Evolutionary conservation across 2,888 invertebrate genomes (phyloP), one percentile per base, ranked within the genome.

Genomic region (Nomada goodeniana): DNA sequence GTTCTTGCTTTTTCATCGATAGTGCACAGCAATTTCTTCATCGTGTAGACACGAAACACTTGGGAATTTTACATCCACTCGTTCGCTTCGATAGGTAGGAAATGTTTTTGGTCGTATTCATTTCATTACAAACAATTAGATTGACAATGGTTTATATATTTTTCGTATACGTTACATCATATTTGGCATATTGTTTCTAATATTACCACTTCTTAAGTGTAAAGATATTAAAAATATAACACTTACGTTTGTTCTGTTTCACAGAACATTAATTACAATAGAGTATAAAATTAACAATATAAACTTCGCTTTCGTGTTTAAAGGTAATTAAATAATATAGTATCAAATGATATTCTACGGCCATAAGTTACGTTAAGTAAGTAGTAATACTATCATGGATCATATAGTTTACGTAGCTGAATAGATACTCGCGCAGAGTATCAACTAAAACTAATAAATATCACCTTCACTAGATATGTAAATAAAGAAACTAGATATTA

Each of bases 231-330:
- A 13, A 47, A 3, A 47, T 47, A 47, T 2, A 20, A 26, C 20
- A 10, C 52, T 10, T 18, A 9, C 26, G 10, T 52, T 53, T 53
- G 7, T 36, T 1, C 69, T 18, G 2, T 20, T 52, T 50, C 3
- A 10, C 61, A 61, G 23, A 61, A 71, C 47, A 72, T 80, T 80
- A 80, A 80, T 71, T 68, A 55, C 29, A 80, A 52, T 72, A 64
- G 9, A 9, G 42, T 80, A 80, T 29, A 57, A 80, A 80, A 80
- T 15, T 80, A 55, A 53, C 60, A 71, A 47, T 61, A 20, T 67
- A 60, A 59, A 69, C 15, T 15, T 64, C 5, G 29, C 2, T 2
- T 20, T 47, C 47, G 4, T 61, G 11, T 29, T 44, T 0, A 23
- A 4, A 29, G 5, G 9, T 23, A 44, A 23, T 5, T 44, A 59